Base-by-base conservation (phyloP, 53 echinoderm and acorn worm genomes). In the Echinarachnius parma region DNA sequence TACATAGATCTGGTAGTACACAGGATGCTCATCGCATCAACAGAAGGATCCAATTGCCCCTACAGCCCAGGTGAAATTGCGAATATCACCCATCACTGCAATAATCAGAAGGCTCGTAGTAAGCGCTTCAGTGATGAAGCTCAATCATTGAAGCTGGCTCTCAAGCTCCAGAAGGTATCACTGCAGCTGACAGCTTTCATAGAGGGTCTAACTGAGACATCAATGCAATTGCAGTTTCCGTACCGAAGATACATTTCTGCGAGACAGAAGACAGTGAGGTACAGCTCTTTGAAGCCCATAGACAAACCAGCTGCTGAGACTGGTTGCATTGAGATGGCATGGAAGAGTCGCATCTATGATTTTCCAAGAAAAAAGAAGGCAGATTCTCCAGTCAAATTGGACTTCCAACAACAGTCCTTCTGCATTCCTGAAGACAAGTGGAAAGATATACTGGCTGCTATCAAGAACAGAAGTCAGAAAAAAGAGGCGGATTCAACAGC, bases 1-100 rank as follows among this genome's bases (percentile, higher is more conserved):
- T 95, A 66, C 59, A 75, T 87, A 20, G 95, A 95, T 59, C 79
- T 95, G 8, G 80, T 95, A 2, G 88, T 87, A 20, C 95, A 90
- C 35, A 80, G 95, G 22, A 78, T 95, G 78, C 55, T 95, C 21
- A 66, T 68, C 0, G 66, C 84, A 7, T 53, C 55, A 4, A 22
- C 90, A 7, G 76, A 84, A 11, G 14, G 75, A 23, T 29, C 53
- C 20, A 66, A 48, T 20, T 54, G 67, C 29, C 90, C 95, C 7
- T 95, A 95, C 61, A 64, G 67, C 0, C 3, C 71, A 26, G 60
- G 45, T n/a, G 87, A 95, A 31, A 53, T 95, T 28, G 81, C 84
- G 16, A 50, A 84, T n/a, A 80, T 95, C 2, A 78, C 90, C 36
- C 84, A 87, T 42, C 83, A 83, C 57, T 90, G 87, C 76, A 81